Evolutionary conservation across 2,797 vertebrate species (phyloP).

Genomic region (Austrolebias charrua): DNA sequence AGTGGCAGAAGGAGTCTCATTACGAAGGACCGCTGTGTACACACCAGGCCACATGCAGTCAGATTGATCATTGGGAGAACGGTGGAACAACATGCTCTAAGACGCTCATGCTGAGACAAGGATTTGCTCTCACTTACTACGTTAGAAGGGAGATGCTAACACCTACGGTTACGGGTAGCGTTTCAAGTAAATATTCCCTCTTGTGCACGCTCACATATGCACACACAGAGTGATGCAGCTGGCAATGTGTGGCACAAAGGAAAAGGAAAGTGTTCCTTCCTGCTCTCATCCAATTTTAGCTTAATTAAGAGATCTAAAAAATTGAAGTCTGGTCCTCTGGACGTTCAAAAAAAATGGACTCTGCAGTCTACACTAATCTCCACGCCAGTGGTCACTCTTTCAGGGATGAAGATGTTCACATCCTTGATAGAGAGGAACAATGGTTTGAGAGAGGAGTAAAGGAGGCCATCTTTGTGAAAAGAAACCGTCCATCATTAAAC

Average conservation of each 20-base stretch:
- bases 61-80: slow-evolving; percentile 52
- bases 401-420: too few relatives aligned
- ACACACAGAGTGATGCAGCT: slow-evolving; percentile 20
- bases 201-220: slow-evolving; percentile 8
- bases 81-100: slow-evolving; percentile 17
- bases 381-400: too few relatives aligned
- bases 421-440: too few relatives aligned
- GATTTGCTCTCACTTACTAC: slow-evolving; percentile 10
- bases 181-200: slow-evolving; percentile 25
- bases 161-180: slow-evolving; percentile 23
- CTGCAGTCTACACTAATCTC: too few relatives aligned
- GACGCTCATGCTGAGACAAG: slow-evolving; percentile 9
- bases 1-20: slow-evolving; percentile 68
- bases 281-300: slow-evolving; percentile 66
- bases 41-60: slow-evolving; percentile 57
- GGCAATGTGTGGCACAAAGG: slow-evolving; percentile 66
- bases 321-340: too few relatives aligned
- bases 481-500: too few relatives aligned
- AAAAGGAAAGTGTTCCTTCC: slow-evolving; percentile 69
- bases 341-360: too few relatives aligned
- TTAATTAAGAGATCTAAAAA: too few relatives aligned
- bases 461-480: too few relatives aligned
- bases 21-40: slow-evolving; percentile 54
- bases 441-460: too few relatives aligned
- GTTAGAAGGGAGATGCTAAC: slow-evolving; percentile 8